Conservation (phyloP, 2,113 vertebrate species). For the Dromas ardeola region DNA sequence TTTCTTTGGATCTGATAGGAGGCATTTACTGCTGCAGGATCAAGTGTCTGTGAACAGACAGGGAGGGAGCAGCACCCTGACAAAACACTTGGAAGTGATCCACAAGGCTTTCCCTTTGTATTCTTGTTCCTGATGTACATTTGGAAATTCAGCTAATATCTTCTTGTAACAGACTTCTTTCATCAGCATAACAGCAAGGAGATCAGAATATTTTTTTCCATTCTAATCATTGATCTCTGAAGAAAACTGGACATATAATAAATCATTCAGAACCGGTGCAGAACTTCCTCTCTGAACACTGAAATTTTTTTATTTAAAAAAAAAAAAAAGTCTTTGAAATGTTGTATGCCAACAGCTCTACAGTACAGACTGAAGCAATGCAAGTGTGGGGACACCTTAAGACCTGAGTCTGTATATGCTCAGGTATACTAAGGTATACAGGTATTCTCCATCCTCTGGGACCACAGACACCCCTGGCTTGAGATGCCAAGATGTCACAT, state of each 20-base stretch:
- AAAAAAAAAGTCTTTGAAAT: not conserved
- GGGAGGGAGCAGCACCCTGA: constrained; percentile 6
- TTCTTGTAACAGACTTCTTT: not conserved
- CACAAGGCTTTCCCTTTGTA: not conserved
- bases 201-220: not conserved
- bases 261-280: not conserved
- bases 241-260: not conserved
- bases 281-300: not conserved
- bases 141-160: not conserved
- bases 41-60: constrained; percentile 51
- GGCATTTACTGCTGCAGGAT: constrained; percentile 52
- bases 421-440: not conserved
- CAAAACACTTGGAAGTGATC: constrained; percentile 59
- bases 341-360: not conserved
- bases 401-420: not conserved
- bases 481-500: not conserved
- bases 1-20: constrained; percentile 59
- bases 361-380: not conserved
- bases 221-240: not conserved
- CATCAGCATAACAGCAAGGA: not conserved
- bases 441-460: not conserved
- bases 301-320: not conserved
- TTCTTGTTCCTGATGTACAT: not conserved
- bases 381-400: not conserved
- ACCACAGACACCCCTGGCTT: not conserved